Base-by-base conservation (phyloP, 2,113 vertebrate species). In the Meriones unguiculatus region DNA sequence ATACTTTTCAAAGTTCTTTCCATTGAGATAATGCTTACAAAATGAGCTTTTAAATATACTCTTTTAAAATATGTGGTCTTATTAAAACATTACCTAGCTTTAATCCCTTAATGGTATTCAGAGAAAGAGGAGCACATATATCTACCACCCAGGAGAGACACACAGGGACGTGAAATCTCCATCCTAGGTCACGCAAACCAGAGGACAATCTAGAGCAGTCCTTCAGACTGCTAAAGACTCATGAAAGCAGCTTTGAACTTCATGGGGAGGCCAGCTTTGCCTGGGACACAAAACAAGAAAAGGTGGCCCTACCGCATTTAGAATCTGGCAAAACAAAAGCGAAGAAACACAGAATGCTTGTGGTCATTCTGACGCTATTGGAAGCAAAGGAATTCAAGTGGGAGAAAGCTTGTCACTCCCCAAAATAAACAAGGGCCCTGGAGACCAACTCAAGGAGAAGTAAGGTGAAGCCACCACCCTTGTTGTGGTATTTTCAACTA, bases 351-450 rank as follows among this genome's bases (percentile, higher is more conserved):
- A 89, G 73, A 89, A 80, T 1, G 35, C 89, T 75, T 89, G 89
- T 81, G 87, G 92, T 95, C 91, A 89, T 64, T 78, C n/a, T 64
- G 64, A 88, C 59, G 54, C 92, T 94, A 87, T 97, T 89, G 92
- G 96, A 95, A 78, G 92, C 92, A 89, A 96, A 97, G 86, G 89
- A 94, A 96, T 95, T 97, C 80, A 95, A 96, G 96, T 91, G 95
- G 95, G 90, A 96, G 90, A 97, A 96, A 95, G 62, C 82, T 81
- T 96, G 72, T 89, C 88, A 85, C 72, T 89, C 62, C 85, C 93
- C 89, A 92, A 95, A 97, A 93, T 81, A 97, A 97, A 95, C 86
- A 95, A 69, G 17, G 20, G 24, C 87, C 77, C 82, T 25, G 46
- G 89, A 92, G 73, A 67, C 82, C 77, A 89, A 89, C 95, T 50